Conservation (phyloP, 1,140 invertebrate species). For the Leptopilina clavipes region DNA sequence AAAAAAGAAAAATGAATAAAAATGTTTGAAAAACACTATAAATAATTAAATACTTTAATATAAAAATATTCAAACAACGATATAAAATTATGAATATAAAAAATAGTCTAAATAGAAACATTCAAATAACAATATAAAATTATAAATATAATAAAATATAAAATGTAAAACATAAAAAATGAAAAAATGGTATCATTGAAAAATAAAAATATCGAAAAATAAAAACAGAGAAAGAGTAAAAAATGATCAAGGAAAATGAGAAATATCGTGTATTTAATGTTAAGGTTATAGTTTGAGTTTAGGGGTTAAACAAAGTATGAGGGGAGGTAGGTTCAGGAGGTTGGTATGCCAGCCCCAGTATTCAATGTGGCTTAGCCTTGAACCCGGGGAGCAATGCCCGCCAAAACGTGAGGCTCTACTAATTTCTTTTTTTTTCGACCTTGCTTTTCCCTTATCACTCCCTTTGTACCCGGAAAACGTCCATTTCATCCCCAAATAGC, state of each 20-base stretch:
- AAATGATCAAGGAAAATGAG: neutral
- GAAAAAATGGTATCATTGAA: too few species aligned
- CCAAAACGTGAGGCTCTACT: slow-evolving; percentile 48
- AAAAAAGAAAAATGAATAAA: too few species aligned
- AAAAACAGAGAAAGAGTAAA: neutral
- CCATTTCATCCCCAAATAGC: slow-evolving; percentile 47
- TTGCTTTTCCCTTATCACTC: slow-evolving; percentile 45
- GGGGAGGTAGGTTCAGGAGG: slow-evolving; percentile 49
- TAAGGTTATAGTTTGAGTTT: slow-evolving; percentile 40
- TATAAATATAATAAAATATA: too few species aligned
- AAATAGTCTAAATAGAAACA: too few species aligned
- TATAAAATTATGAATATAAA: too few species aligned
- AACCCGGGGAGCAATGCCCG: slow-evolving; percentile 65
- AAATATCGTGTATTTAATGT: slow-evolving; percentile 36
- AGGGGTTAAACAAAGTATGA: slow-evolving; percentile 46
- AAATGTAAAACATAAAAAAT: too few species aligned
- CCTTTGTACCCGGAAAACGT: slow-evolving; percentile 52
- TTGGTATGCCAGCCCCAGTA: slow-evolving; percentile 64
- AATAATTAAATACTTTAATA: too few species aligned
- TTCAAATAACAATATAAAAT: too few species aligned
- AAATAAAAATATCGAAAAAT: neutral
- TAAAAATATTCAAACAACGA: too few species aligned
- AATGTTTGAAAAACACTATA: too few species aligned
- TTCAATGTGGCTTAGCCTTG: slow-evolving; percentile 69
- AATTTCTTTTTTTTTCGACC: slow-evolving; percentile 43